Percentiles rank a stretch among this genome's conserved stretches.
Evolutionary conservation across 1,140 invertebrate genomes (phyloP).

Genomic region (Asobara japonica): DNA sequence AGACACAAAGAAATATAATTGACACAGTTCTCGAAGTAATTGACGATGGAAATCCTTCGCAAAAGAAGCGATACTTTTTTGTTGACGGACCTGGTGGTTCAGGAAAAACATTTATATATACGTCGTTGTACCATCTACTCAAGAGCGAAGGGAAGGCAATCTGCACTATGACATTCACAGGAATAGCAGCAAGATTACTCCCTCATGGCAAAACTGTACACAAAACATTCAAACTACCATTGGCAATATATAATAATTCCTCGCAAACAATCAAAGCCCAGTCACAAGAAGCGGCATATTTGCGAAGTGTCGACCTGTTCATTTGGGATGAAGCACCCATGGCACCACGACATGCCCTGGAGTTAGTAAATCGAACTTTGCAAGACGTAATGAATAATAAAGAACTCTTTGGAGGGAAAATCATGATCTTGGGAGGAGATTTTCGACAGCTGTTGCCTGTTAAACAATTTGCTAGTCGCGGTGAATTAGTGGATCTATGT

Average conservation of each 20-base stretch:
- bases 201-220: conserved; percentile 14
- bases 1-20: conserved; percentile 5
- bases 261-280: conserved; percentile 49
- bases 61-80: neutral
- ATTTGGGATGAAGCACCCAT: too few species aligned
- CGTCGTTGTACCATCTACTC: conserved; percentile 4
- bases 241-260: conserved; percentile 36
- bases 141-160: neutral
- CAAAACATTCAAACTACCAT: conserved; percentile 34
- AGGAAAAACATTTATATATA: conserved; percentile 11
- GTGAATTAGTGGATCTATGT: too few species aligned
- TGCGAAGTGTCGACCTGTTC: too few species aligned
- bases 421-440: conserved; percentile 20
- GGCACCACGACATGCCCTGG: conserved; percentile 40
- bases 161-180: conserved; percentile 13
- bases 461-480: too few species aligned
- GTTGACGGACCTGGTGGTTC: too few species aligned
- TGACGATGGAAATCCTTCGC: neutral
- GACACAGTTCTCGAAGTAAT: neutral
- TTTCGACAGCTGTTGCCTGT: too few species aligned
- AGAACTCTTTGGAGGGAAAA: too few species aligned
- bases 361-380: conserved; percentile 40
- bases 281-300: conserved; percentile 27
- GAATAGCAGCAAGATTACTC: conserved; percentile 6
- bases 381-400: conserved; percentile 38